phyloP scores from a whole-genome alignment of 2,797 vertebrate species.

The Chrysocyon brachyurus region DNA sequence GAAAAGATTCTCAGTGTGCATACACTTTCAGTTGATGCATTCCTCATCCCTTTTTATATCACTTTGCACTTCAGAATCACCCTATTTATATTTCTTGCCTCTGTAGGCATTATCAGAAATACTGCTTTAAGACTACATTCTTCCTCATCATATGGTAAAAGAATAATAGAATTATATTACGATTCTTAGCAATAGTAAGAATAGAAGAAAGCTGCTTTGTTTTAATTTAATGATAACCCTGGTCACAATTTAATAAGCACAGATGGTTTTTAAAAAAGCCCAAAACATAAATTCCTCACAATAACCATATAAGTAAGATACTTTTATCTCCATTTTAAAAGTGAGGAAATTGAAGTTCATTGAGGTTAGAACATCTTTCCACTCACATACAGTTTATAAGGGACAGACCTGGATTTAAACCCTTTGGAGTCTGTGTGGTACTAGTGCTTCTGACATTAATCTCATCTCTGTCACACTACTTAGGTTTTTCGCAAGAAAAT shows the following conservation, averaged over 20 bases:
- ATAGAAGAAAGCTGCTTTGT: neutral
- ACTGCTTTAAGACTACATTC: neutral
- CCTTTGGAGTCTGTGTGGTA: neutral
- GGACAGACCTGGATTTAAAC: neutral
- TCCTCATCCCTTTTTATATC: neutral
- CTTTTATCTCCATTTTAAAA: neutral
- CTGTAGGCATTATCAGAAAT: neutral
- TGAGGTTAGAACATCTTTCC: neutral
- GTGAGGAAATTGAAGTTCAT: neutral
- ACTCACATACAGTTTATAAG: neutral
- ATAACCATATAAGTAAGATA: neutral
- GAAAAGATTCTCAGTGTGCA: neutral
- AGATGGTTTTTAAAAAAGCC: neutral
- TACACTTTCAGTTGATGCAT: neutral
- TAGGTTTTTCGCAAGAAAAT: neutral
- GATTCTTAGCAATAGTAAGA: neutral
- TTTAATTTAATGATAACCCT: neutral
- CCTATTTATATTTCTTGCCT: neutral
- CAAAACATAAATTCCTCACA: neutral
- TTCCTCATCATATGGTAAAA: neutral
- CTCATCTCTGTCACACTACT: neutral
- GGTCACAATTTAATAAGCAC: neutral
- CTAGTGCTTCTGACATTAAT: neutral
- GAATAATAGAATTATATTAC: neutral
- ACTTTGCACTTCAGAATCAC: slow-evolving; percentile 4